Evolutionary conservation across 1,140 invertebrate genomes (phyloP).

Genomic region (Zeugodacus cucurbitae): DNA sequence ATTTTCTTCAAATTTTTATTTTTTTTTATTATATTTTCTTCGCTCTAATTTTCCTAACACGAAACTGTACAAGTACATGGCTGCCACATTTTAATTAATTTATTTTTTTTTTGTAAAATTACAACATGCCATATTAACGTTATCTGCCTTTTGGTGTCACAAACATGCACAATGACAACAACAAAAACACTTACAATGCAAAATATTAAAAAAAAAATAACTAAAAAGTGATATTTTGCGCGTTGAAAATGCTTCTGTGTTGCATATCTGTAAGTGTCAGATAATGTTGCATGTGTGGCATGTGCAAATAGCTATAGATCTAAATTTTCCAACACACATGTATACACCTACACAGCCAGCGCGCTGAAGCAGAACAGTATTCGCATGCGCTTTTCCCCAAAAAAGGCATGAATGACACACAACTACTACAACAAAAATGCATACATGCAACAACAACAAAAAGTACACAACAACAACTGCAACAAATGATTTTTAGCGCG

Average conservation of each 20-base stretch:
- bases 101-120: background rate
- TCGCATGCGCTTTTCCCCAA: background rate
- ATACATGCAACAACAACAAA: background rate
- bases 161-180: background rate
- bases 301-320: background rate
- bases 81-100: no score
- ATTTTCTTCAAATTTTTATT: background rate
- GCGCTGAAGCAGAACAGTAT: slow-evolving; percentile 5
- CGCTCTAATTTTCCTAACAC: background rate
- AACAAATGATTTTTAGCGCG: background rate
- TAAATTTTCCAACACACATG: background rate
- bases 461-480: background rate
- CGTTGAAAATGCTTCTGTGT: background rate
- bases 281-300: slow-evolving; percentile 32
- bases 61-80: no score
- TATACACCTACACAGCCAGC: background rate
- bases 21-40: background rate
- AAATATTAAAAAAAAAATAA: background rate
- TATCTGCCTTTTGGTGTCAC: slow-evolving; percentile 18
- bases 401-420: slow-evolving; percentile 40
- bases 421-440: slow-evolving; percentile 45
- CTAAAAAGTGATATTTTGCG: background rate
- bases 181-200: background rate
- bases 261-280: background rate
- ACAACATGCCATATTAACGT: background rate